Evolutionary conservation across 2,797 vertebrate genomes (phyloP), one percentile per base, ranked within the genome.

Genomic region (Cygnus olor): DNA sequence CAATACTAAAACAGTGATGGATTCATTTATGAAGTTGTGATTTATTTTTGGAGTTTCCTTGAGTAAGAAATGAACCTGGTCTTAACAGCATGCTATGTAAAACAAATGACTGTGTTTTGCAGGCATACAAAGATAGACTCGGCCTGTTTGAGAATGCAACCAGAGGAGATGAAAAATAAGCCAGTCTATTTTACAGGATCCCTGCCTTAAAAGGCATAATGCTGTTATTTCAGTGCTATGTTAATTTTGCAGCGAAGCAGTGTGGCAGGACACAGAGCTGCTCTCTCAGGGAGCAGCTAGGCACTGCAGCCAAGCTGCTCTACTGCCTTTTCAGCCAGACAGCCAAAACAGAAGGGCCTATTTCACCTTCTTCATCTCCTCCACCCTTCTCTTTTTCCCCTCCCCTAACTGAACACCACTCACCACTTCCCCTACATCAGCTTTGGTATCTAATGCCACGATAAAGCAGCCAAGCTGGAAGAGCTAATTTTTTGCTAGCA

Each of bases 341-440:
- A 73, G 38, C 17, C 38, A 54, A 63, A 69, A 58, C 10, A 53
- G 22, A 14, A 78, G n/a, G 15, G 4, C 12, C 14, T n/a, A 19
- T 22, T 63, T 78, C 60, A 77, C 49, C 30, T 69, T 57, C 30
- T 17, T 42, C 6, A 24, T 14, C 14, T 36, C 22, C 64, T 89
- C 22, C 20, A 20, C 38, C 22, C 56, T 44, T 64, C 15, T 42
- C 27, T 87, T 38, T 30, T 49, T 34, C 11, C 5, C 28, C 24
- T 21, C 28, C 10, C 30, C 30, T 34, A 17, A 63, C 20, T 0
- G 0, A 34, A 47, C 1, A 17, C 18, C 25, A 54, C 10, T 64
- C 51, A 40, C 34, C 21, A 10, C 15, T 36, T 54, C n/a, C 24
- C 27, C 47, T 80, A 30, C 25, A 17, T 63, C 54, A 68, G 25